These are phyloP conservation scores for Poeciliopsis infans DNA, from an alignment of 2,797 vertebrate species.

Conservation along the genomic window DNA sequence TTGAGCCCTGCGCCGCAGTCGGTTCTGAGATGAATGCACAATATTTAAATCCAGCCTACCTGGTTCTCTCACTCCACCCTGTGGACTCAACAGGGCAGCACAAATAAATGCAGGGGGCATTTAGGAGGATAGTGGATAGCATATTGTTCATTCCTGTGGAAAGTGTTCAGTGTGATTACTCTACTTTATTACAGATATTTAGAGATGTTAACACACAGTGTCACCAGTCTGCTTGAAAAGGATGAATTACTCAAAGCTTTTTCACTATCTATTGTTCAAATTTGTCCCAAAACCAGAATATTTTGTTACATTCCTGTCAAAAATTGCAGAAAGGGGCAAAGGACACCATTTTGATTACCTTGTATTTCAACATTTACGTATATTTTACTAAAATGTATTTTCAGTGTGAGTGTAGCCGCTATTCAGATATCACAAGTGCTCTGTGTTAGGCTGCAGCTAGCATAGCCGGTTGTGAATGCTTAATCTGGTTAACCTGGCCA, in stretches of 20 bases:
- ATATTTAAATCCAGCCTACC: conserved; percentile 78
- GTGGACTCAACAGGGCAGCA: conserved; percentile 70
- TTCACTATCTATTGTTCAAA: neutral
- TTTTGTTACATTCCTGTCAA: neutral
- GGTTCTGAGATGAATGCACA: conserved; percentile 87
- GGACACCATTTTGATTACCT: neutral
- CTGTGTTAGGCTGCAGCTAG: too few relatives aligned
- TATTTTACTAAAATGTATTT: neutral
- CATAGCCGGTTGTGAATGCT: too few relatives aligned
- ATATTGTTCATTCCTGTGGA: neutral
- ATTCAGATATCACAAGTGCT: neutral
- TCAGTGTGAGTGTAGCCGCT: neutral
- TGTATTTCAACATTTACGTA: neutral
- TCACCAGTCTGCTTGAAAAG: neutral
- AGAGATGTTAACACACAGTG: neutral
- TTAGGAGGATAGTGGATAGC: neutral
- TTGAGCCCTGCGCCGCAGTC: conserved; percentile 79
- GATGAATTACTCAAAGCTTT: neutral
- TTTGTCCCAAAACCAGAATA: neutral
- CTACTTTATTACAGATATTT: neutral
- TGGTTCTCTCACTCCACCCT: conserved; percentile 81
- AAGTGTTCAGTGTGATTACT: neutral
- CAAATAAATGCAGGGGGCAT: conserved; percentile 44
- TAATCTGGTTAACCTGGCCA: too few relatives aligned
- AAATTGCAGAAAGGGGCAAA: neutral